Conservation (phyloP, 2,888 invertebrate species). For the Clusia tigrina region DNA sequence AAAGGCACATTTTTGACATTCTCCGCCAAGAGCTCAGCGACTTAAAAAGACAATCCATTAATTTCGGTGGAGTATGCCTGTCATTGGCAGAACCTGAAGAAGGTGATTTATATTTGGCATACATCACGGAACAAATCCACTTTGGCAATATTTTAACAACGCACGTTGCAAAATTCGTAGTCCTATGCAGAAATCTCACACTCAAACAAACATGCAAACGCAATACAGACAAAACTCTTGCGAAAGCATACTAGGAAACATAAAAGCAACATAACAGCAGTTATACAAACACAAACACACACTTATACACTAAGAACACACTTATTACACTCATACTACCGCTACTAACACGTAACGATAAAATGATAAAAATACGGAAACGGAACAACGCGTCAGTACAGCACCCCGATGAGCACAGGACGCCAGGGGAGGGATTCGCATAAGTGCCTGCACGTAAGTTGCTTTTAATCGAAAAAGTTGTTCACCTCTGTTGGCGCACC, state of each 20-base stretch:
- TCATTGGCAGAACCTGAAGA: neutral
- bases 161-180: neutral
- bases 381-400: constrained; percentile 44
- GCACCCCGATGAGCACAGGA: neutral
- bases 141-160: constrained; percentile 1
- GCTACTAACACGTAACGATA: neutral
- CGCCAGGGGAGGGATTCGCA: constrained; percentile 2
- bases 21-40: no score
- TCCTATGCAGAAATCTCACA: neutral
- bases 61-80: neutral
- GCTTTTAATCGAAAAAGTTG: constrained; percentile 9
- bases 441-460: neutral
- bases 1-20: no score
- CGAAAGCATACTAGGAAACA: no score
- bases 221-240: no score
- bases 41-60: constrained; percentile 2
- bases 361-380: constrained; percentile 55
- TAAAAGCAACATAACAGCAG: neutral
- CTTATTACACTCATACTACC: neutral
- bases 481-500: neutral
- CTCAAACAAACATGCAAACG: neutral
- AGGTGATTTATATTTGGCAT: constrained; percentile 1
- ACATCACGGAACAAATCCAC: neutral
- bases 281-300: neutral
- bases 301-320: constrained; percentile 1